These are phyloP conservation scores for Acipenser transmontanus DNA, from an alignment of 2,797 vertebrate species.

Conservation along the genomic window DNA sequence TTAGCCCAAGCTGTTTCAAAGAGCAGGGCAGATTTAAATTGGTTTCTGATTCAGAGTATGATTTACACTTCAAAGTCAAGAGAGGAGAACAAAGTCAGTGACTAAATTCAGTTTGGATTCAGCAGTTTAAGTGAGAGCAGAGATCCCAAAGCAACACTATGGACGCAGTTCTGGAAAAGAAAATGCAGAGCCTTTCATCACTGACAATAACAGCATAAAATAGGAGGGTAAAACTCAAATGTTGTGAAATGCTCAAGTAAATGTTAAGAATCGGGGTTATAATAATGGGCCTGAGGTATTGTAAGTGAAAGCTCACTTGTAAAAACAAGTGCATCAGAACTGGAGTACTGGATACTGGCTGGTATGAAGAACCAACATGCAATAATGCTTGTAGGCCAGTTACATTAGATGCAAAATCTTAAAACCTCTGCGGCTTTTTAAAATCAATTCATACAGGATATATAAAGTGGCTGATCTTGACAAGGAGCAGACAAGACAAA, in stretches of 20 bases:
- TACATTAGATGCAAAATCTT: too few relatives aligned
- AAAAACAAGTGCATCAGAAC: too few relatives aligned
- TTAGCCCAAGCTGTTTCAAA: not conserved
- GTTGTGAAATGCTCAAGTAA: not conserved
- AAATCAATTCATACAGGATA: too few relatives aligned
- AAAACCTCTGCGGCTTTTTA: too few relatives aligned
- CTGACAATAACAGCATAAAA: not conserved
- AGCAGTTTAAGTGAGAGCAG: not conserved
- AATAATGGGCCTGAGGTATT: too few relatives aligned
- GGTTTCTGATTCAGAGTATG: not conserved
- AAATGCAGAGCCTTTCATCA: not conserved
- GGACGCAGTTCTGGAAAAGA: constrained; percentile 7
- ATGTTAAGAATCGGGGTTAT: not conserved
- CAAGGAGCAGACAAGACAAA: too few relatives aligned
- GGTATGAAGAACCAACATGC: too few relatives aligned
- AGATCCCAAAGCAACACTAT: not conserved
- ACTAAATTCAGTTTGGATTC: constrained; percentile 4
- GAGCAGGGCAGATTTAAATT: not conserved
- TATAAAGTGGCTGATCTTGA: too few relatives aligned
- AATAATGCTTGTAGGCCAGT: too few relatives aligned
- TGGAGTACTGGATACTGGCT: too few relatives aligned
- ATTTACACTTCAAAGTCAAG: constrained; percentile 21
- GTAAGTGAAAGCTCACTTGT: too few relatives aligned
- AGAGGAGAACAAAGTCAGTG: constrained; percentile 15
- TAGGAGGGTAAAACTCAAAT: not conserved